A percentile compares a stretch with the other conserved stretches of the same genome.
Conservation (phyloP, 1,140 invertebrate genomes). For the Drosophila mayri region DNA sequence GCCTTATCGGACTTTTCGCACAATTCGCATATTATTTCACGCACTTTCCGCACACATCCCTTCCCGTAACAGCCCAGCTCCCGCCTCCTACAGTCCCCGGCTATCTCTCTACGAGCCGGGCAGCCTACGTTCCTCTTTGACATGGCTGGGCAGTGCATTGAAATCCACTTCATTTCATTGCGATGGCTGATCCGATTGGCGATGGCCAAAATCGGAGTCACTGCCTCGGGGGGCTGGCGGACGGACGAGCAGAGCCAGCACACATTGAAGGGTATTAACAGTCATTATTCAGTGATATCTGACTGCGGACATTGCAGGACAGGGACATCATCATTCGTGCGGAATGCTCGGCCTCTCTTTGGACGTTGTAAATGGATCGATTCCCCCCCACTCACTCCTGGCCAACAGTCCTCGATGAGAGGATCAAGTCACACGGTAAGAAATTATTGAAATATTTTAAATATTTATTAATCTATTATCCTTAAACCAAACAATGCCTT, state of each 20-base stretch:
- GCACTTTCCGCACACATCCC: slow-evolving; percentile 34
- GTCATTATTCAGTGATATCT: slow-evolving; percentile 85
- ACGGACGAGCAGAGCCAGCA: slow-evolving; percentile 16
- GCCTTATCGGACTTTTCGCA: slow-evolving; percentile 66
- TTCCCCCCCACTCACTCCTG: slow-evolving; percentile 38
- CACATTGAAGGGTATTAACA: slow-evolving; percentile 85
- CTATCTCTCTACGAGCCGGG: slow-evolving; percentile 38
- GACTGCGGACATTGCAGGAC: slow-evolving; percentile 79
- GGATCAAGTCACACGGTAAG: slow-evolving; percentile 61
- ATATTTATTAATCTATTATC: neutral
- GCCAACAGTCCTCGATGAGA: slow-evolving; percentile 23
- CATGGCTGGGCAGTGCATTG: slow-evolving; percentile 70
- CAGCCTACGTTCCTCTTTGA: slow-evolving; percentile 36
- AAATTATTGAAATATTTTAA: neutral
- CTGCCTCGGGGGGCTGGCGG: slow-evolving; percentile 27
- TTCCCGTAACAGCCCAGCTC: neutral
- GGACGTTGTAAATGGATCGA: slow-evolving; percentile 74
- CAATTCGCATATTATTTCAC: slow-evolving; percentile 77
- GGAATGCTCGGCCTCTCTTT: slow-evolving; percentile 59
- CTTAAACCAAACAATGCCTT: neutral
- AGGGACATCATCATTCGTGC: slow-evolving; percentile 81
- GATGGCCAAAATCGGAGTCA: slow-evolving; percentile 48
- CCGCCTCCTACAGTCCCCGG: neutral
- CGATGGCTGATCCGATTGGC: slow-evolving; percentile 55
- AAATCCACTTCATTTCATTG: slow-evolving; percentile 77